Evolutionary conservation across 2,797 vertebrate species (phyloP).

Genomic region (Poecilia velifera): DNA sequence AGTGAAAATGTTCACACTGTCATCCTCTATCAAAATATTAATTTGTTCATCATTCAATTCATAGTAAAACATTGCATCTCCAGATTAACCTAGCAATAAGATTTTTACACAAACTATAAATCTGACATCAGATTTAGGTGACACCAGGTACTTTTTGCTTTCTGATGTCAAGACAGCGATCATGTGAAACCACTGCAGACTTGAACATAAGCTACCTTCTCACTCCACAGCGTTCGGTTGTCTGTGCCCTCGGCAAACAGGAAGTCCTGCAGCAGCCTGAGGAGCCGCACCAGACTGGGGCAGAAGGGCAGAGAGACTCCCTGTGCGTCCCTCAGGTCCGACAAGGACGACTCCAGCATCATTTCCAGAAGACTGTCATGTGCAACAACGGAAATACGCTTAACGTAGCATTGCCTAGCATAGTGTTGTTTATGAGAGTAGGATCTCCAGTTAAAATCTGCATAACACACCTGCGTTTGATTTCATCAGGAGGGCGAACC

Average conservation of each 20-base stretch:
- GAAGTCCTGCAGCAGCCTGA: constrained; percentile 95
- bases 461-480: constrained; percentile 89
- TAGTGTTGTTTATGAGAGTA: not conserved
- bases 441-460: not conserved
- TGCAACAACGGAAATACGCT: constrained; percentile 2
- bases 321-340: constrained; percentile 88
- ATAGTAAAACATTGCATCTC: not conserved
- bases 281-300: constrained; percentile 89
- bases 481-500: constrained; percentile 91
- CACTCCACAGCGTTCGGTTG: constrained; percentile 93
- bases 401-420: not conserved
- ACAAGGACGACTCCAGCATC: constrained; percentile 97
- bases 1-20: not conserved
- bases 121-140: not conserved
- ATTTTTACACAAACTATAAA: not conserved
- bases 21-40: not conserved
- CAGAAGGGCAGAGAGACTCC: constrained; percentile 80
- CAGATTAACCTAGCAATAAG: not conserved
- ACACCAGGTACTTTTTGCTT: no score
- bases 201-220: constrained; percentile 86
- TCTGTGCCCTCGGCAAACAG: constrained; percentile 92
- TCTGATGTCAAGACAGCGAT: not conserved
- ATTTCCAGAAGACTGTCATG: constrained; percentile 91
- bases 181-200: not conserved
- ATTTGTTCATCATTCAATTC: not conserved